Conservation (phyloP, 1,140 invertebrate genomes). For the Phymorhynchus buccinoides region DNA sequence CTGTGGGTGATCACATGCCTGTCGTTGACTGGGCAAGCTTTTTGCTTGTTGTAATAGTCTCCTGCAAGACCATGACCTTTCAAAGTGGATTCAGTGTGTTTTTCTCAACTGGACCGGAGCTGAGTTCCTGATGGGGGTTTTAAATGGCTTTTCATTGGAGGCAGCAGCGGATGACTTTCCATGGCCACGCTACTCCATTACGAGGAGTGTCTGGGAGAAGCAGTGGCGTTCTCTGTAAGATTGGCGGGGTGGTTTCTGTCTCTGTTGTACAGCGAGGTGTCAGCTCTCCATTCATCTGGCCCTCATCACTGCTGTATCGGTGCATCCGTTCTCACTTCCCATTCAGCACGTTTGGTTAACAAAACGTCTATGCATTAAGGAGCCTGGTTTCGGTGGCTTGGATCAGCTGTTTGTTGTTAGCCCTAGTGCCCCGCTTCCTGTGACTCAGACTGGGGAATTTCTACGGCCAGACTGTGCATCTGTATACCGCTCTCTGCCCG, state of each 20-base stretch:
- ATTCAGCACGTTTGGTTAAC: background rate
- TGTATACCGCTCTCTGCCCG: constrained; percentile 27
- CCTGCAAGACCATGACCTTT: background rate
- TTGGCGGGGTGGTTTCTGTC: constrained; percentile 39
- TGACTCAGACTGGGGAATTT: background rate
- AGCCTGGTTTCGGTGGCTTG: background rate
- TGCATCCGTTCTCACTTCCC: constrained; percentile 28
- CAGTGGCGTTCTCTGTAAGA: constrained; percentile 8
- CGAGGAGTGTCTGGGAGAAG: constrained; percentile 24
- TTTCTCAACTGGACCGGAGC: constrained; percentile 47
- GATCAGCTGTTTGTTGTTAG: background rate
- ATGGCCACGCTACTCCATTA: constrained; percentile 50
- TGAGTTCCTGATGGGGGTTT: constrained; percentile 38
- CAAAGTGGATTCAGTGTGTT: constrained; percentile 42
- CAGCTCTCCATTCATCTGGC: constrained; percentile 34
- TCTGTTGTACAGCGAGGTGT: constrained; percentile 37
- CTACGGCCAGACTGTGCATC: background rate
- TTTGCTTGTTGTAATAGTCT: background rate
- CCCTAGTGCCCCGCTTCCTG: background rate
- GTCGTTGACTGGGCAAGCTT: background rate
- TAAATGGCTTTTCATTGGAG: constrained; percentile 36
- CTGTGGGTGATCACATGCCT: background rate
- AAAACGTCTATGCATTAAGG: background rate
- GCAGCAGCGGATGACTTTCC: constrained; percentile 28
- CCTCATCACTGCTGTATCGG: constrained; percentile 53